Base-by-base conservation (phyloP, 2,888 invertebrate genomes). In the Aricia artaxerxes region DNA sequence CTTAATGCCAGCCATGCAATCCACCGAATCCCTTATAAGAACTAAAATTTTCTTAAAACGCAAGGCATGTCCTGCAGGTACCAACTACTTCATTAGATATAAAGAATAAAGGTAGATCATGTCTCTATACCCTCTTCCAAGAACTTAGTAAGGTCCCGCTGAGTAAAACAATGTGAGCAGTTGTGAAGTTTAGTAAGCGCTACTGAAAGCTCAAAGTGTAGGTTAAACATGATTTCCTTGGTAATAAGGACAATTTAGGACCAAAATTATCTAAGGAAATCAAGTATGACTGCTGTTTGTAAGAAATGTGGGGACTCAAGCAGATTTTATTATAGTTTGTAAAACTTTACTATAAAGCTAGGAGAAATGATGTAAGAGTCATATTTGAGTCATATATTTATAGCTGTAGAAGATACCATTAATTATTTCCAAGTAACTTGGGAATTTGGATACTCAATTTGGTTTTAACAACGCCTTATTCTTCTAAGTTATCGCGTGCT, bases 101-200 rank as follows among this genome's bases (percentile, higher is more conserved):
- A 82, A 84, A 81, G 82, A 82, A 81, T 82, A 85, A 38, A 82
- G 83, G 82, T 83, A 82, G 84, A 85, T 83, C 82, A 82, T 84
- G 84, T 83, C 85, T 86, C 87, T 87, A 85, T 87, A 86, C 80
- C 64, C 80, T 83, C 83, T 88, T 88, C 87, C 83, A 80, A 82
- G 87, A 88, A 88, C 84, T 81, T 84, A 84, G 86, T 87, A 86
- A 85, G 84, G 85, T 83, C 82, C 83, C 83, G 78, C 82, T 81
- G 85, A 83, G 79, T 79, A 40, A 85, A 83, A 85, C 85, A 85
- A 85, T 84, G 83, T 82, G 79, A 81, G 80, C 82, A 80, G 82
- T 83, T 83, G 82, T 82, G 81, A 80, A 80, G 82, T 83, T 84
- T 82, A 81, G 80, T 78, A 82, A 82, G 77, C 80, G 81, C 83